A percentile compares a stretch with the other conserved stretches of the same genome.
phyloP scores from a whole-genome alignment of 2,888 invertebrate genomes.

The Napeogenes sylphis region DNA sequence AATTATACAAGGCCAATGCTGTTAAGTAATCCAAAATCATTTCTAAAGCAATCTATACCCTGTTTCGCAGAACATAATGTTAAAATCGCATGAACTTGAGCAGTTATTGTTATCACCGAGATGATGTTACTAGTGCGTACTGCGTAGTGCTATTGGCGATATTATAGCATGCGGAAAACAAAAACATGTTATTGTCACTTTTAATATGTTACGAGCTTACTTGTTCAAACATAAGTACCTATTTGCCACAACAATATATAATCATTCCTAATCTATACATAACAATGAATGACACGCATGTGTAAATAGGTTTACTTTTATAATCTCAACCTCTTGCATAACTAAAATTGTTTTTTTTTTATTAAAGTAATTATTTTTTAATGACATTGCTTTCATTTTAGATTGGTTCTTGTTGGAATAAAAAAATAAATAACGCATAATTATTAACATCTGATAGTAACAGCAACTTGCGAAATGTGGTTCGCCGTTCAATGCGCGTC shows the following conservation, averaged over 20 bases:
- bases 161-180: conserved; percentile 19
- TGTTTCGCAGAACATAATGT: conserved; percentile 34
- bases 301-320: no score
- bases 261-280: no score
- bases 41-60: conserved; percentile 51
- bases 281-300: no score
- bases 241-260: not conserved
- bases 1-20: conserved; percentile 57
- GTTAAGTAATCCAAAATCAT: conserved; percentile 43
- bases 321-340: no score
- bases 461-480: no score
- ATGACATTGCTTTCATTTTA: no score
- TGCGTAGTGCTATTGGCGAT: conserved; percentile 17
- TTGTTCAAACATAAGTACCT: not conserved
- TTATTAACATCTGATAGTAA: no score
- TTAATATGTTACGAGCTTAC: not conserved
- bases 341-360: no score
- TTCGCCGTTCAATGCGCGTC: no score
- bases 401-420: no score
- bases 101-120: conserved; percentile 19
- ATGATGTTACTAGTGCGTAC: conserved; percentile 14
- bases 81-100: conserved; percentile 13
- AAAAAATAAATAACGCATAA: no score
- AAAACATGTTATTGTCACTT: conserved; percentile 25
- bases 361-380: no score